Conservation (phyloP, 2,797 vertebrate genomes). For the Trichosurus vulpecula region DNA sequence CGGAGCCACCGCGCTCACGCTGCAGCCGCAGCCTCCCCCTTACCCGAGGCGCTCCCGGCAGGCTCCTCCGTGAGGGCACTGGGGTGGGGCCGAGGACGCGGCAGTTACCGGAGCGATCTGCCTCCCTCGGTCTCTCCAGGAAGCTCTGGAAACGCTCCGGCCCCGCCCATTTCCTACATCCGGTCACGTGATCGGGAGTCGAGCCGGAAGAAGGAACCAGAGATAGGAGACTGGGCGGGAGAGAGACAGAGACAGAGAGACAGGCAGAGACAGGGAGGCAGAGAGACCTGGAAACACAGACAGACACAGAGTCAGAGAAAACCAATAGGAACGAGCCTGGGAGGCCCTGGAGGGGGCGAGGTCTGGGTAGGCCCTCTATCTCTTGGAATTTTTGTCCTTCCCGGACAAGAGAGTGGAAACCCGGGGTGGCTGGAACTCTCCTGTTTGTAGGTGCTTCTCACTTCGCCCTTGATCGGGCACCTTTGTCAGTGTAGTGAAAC, state of each 20-base stretch:
- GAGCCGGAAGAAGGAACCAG: slow-evolving; percentile 50
- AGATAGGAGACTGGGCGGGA: not conserved
- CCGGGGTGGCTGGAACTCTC: too few species aligned
- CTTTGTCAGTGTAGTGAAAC: not conserved
- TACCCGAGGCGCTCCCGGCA: slow-evolving; percentile 67
- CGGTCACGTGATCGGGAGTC: slow-evolving; percentile 55
- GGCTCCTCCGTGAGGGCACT: slow-evolving; percentile 24
- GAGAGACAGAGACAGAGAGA: too few species aligned
- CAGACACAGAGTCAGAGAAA: not conserved
- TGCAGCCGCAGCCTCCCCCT: slow-evolving; percentile 56
- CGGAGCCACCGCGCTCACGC: not conserved
- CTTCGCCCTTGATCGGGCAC: accelerated
- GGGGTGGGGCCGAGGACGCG: not conserved
- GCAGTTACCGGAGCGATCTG: accelerated
- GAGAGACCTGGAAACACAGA: not conserved
- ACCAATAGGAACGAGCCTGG: not conserved
- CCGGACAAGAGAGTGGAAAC: too few species aligned
- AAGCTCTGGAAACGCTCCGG: accelerated
- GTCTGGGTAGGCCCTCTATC: accelerated
- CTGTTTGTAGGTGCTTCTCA: too few species aligned
- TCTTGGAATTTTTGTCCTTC: accelerated
- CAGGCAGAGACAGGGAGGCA: too few species aligned
- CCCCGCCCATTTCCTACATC: slow-evolving; percentile 59
- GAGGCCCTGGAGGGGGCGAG: accelerated
- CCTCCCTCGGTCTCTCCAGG: not conserved